Evolutionary conservation across 2,888 invertebrate genomes (phyloP).

Genomic region (Zonitis immaculata): DNA sequence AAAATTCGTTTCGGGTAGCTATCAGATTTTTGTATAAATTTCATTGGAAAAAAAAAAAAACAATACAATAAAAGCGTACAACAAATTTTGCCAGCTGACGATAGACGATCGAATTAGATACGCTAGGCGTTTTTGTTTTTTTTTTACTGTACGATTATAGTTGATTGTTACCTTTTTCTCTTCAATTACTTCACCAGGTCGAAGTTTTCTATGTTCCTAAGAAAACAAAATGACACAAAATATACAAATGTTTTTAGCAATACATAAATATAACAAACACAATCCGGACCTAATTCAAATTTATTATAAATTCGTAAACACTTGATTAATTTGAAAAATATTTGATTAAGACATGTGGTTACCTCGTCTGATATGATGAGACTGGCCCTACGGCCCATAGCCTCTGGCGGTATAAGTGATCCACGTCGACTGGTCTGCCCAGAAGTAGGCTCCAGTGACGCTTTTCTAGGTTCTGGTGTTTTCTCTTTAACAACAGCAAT

Average conservation of each 20-base stretch:
- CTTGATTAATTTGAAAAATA: neutral
- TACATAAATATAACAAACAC: conserved; percentile 15
- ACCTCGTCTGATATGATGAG: conserved; percentile 94
- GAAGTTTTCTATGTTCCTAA: conserved; percentile 86
- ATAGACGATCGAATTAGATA: conserved; percentile 25
- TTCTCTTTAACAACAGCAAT: conserved; percentile 83
- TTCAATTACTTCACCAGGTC: conserved; percentile 90
- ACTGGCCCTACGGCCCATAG: conserved; percentile 80
- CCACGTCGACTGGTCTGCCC: conserved; percentile 69
- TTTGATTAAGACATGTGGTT: conserved; percentile 38
- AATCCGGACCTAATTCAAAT: conserved; percentile 12
- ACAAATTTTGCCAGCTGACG: conserved; percentile 31
- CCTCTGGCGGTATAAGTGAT: conserved; percentile 84
- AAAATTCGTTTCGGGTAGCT: neutral
- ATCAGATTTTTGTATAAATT: neutral
- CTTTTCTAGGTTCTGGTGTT: conserved; percentile 65
- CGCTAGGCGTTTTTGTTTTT: conserved; percentile 35
- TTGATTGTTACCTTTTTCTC: conserved; percentile 80
- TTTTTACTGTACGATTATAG: conserved; percentile 23
- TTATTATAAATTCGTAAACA: conserved; percentile 3
- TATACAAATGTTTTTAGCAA: conserved; percentile 20
- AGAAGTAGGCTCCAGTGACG: conserved; percentile 53
- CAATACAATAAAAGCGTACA: conserved; percentile 19
- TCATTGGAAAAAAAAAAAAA: conserved; percentile 4
- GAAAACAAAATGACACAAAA: conserved; percentile 25